A percentile compares a stretch with the other conserved stretches of the same genome.
Conservation (phyloP, 2,888 invertebrate species). For the Willowsia nigromaculata region DNA sequence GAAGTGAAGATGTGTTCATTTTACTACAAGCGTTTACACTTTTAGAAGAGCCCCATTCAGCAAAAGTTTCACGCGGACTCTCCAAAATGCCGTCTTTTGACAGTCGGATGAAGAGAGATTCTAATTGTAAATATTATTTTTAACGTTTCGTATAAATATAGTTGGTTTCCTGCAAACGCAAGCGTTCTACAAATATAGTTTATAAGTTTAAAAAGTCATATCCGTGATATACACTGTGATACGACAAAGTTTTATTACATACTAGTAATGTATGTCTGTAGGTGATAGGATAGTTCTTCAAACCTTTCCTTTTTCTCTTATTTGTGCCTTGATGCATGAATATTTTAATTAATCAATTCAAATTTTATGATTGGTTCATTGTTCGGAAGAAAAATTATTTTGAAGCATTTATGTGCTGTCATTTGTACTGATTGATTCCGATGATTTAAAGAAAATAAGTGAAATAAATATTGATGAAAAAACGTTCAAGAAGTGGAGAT, state of each 20-base stretch:
- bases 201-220: neutral
- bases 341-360: no score
- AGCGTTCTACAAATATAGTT: neutral
- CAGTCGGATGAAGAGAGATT: neutral
- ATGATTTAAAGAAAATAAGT: no score
- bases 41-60: neutral
- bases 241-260: neutral
- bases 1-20: no score
- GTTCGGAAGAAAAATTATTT: no score
- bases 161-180: neutral
- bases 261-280: neutral
- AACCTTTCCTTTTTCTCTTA: no score
- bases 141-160: neutral
- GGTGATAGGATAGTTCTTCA: neutral
- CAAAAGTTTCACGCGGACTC: conserved; percentile 24
- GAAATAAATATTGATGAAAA: no score
- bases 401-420: no score
- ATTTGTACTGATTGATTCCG: no score
- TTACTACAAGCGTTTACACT: no score
- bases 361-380: no score
- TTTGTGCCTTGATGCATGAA: no score
- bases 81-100: conserved; percentile 7
- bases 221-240: neutral
- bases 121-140: neutral
- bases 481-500: no score